Conservation (phyloP, 2,797 vertebrate species). For the Anguilla obscura region DNA sequence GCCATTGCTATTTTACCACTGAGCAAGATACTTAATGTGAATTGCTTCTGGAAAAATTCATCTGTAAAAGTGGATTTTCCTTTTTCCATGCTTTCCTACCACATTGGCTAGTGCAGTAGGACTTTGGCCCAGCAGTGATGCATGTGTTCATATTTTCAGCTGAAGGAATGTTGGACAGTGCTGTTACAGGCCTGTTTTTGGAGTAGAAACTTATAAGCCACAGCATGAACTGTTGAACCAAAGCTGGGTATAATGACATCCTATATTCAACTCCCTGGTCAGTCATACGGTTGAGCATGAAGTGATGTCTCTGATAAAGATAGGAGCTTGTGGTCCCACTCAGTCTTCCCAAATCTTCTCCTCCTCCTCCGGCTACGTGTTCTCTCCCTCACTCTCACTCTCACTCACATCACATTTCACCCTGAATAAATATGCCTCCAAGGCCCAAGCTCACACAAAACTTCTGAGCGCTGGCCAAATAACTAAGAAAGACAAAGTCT, state of each 20-base stretch:
- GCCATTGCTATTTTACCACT: too few species aligned
- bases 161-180: neutral
- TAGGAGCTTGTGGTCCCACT: neutral
- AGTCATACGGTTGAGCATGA: neutral
- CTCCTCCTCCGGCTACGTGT: neutral
- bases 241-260: neutral
- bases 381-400: neutral
- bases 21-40: too few species aligned
- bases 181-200: neutral
- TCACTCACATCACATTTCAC: neutral
- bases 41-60: too few species aligned
- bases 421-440: neutral
- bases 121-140: too few species aligned
- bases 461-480: neutral
- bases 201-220: neutral
- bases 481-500: neutral
- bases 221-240: neutral
- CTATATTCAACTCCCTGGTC: neutral
- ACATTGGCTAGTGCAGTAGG: neutral
- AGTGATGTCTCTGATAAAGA: neutral
- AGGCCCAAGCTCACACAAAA: neutral
- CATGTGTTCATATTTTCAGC: too few species aligned
- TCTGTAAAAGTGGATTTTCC: too few species aligned
- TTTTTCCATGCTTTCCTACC: neutral
- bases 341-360: too few species aligned